Evolutionary conservation across 2,888 invertebrate species (phyloP), one percentile per base, ranked within the genome.

Genomic region (Selenia dentaria): DNA sequence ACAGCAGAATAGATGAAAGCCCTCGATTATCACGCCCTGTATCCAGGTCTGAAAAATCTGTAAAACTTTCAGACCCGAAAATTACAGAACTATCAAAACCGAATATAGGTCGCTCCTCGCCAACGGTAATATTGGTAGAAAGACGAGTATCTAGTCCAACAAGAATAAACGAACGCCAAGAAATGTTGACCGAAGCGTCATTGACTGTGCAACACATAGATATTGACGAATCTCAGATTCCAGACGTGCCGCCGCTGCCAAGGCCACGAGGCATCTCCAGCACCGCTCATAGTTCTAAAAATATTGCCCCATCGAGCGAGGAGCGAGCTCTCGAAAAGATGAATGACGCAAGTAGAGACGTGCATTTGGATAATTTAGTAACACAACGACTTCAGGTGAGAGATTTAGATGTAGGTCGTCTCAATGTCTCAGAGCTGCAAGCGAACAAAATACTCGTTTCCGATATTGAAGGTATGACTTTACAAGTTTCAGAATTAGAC

Each of bases 401-500:
- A 14, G 96, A 96, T 70, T 89, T 96, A 49, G 95, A 96, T 68
- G 96, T 97, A 0, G 96, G 96, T 42, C 92, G 94, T 35, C 74
- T 97, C 11, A 95, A 94, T 54, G 96, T 96, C 0, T 94, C 94
- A 44, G 95, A 96, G 63, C 80, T 96, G 27, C 94, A 96, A 73
- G 96, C 96, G 0, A 94, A 93, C 41, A 95, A 95, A 74, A 95
- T 96, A 51, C 90, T 94, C 35, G 96, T 96, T 0, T 96, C 96
- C 0, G 96, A 96, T 74, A 93, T 96, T 49, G 96, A 96, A 67
- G 95, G 96, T 3, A 92, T 93, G 60, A 93, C 94, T 22, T 91
- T 96, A 54, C 93, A 93, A 53, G 93, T 95, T 0, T 92, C 94
- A 35, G 96, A 96, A 67, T 83, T 96, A 49, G 93, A 93, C 61